These are phyloP conservation scores for Drosophila parabipectinata DNA, from an alignment of 1,140 invertebrate genomes.

Conservation along the genomic window DNA sequence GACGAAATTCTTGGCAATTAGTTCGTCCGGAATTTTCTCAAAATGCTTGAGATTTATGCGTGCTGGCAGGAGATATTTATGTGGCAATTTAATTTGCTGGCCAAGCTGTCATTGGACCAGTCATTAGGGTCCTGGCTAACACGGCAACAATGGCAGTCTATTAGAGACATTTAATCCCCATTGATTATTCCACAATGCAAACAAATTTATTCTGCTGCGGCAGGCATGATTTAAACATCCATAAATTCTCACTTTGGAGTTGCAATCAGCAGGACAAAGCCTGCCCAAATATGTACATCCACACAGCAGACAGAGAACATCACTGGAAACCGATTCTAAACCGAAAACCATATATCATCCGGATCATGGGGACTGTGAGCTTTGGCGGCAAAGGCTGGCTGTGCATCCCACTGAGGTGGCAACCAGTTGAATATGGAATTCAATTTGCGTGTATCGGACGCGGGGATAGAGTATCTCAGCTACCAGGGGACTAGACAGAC, in stretches of 20 bases:
- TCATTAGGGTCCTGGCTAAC: slow-evolving; percentile 31
- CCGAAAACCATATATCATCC: slow-evolving; percentile 34
- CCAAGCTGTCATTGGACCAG: slow-evolving; percentile 22
- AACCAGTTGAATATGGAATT: slow-evolving; percentile 69
- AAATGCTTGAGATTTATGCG: neutral
- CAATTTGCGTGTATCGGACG: slow-evolving; percentile 27
- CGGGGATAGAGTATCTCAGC: neutral
- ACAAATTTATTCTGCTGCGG: slow-evolving; percentile 13
- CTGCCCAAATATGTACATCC: slow-evolving; percentile 6
- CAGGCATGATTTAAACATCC: slow-evolving; percentile 53
- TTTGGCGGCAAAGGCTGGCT: neutral
- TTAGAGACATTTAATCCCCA: slow-evolving; percentile 30
- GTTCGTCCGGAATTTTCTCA: neutral
- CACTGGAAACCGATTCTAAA: slow-evolving; percentile 27
- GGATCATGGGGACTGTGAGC: neutral
- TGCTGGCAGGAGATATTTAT: slow-evolving; percentile 4
- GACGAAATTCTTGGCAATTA: slow-evolving; percentile 26
- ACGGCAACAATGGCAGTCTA: slow-evolving; percentile 13
- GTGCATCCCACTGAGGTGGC: slow-evolving; percentile 11
- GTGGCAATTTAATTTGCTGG: slow-evolving; percentile 21
- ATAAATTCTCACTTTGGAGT: slow-evolving; percentile 55
- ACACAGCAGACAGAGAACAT: slow-evolving; percentile 35
- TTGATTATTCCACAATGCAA: slow-evolving; percentile 40
- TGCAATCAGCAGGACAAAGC: slow-evolving; percentile 50
- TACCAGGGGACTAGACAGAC: too few species aligned